A percentile compares a stretch with the other conserved stretches of the same genome.
Evolutionary conservation across 2,888 invertebrate genomes (phyloP).

Genomic region (Himalopsyche kuldschensis): DNA sequence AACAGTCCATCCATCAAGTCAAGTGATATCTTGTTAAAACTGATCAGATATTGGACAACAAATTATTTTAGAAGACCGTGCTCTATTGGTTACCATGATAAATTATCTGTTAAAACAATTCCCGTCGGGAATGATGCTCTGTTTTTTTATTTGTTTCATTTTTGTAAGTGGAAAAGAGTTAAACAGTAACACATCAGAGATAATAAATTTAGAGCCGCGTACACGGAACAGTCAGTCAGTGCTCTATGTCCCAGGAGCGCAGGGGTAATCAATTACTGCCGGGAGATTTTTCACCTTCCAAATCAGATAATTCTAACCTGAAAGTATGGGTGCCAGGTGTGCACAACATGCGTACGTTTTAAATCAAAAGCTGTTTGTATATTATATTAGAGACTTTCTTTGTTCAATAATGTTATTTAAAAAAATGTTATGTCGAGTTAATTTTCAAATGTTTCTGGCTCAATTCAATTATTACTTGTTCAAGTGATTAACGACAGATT

Average conservation of each 20-base stretch:
- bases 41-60: not conserved
- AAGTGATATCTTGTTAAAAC: not conserved
- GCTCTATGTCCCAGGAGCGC: constrained; percentile 20
- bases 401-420: too few relatives aligned
- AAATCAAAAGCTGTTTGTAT: too few relatives aligned
- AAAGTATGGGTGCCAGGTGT: not conserved
- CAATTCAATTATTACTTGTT: too few relatives aligned
- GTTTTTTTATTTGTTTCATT: not conserved
- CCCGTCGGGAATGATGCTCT: not conserved
- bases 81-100: not conserved
- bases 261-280: constrained; percentile 36
- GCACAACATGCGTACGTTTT: not conserved
- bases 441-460: too few relatives aligned
- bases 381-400: too few relatives aligned
- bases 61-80: not conserved
- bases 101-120: not conserved
- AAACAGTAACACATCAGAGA: not conserved
- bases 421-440: too few relatives aligned
- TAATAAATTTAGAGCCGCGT: constrained; percentile 6
- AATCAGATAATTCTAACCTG: constrained; percentile 30
- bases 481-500: too few relatives aligned
- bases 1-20: not conserved
- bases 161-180: constrained; percentile 1
- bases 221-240: constrained; percentile 3
- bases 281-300: constrained; percentile 35